Base-by-base conservation (phyloP, 2,888 invertebrate species). In the Dione juno region DNA sequence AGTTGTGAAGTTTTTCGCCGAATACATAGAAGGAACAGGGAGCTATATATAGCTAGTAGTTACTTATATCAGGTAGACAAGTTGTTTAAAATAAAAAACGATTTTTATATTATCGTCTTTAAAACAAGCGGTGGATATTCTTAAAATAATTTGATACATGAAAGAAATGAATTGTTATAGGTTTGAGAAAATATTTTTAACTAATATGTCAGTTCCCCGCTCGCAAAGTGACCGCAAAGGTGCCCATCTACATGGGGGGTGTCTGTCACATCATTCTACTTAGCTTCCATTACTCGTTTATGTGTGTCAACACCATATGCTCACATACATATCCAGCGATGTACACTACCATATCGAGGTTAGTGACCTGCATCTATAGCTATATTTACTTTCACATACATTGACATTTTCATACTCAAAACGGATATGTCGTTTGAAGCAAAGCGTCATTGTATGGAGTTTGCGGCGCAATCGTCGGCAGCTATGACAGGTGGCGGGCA, bases 211-310 rank as follows among this genome's bases (percentile, higher is more conserved):
- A 52, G 14, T 5, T 40, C 37, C 45, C 43, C 40, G 37, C 66
- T 52, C 66, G 66, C 59, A n/a, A n/a, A n/a, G 66, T 74, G 76
- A 77, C 77, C 75, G 76, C 28, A 28, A 28, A 28, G 28, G 76
- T 70, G 59, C 70, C 57, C 68, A 70, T 70, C 70, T 69, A 71
- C 71, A 73, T 74, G 74, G 74, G 73, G 74, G 74, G 69, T 57
- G 52, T 69, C n/a, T n/a, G n/a, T n/a, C n/a, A n/a, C n/a, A n/a
- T n/a, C n/a, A n/a, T n/a, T n/a, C 45, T 66, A 45, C 69, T 72
- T 59, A 35, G 40, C 50, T 48, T 72, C 69, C 74, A 64, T 28
- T 65, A 61, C 71, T 70, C 43, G 21, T 69, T 61, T 57, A 35
- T 68, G 19, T 52, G 40, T 57, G 48, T 57, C 53, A 66, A 40